A percentile compares a stretch with the other conserved stretches of the same genome.
Conservation (phyloP, 2,888 invertebrate genomes). For the Conchocele bisecta region DNA sequence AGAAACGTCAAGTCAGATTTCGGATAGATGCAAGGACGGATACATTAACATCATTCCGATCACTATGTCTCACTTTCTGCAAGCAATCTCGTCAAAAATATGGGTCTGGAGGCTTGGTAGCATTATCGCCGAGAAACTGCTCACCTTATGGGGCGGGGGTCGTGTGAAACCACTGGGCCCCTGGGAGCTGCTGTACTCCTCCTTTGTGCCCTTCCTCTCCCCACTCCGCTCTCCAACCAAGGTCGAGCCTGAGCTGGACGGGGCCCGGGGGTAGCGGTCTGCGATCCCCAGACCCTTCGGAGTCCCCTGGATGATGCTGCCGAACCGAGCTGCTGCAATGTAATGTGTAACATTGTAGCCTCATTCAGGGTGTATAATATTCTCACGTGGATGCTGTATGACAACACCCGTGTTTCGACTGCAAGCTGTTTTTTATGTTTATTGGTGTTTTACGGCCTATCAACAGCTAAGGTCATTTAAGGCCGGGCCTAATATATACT, state of each 20-base stretch:
- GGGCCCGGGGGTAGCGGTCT: constrained; percentile 53
- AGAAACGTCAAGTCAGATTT: too few species aligned
- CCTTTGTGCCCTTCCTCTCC: constrained; percentile 19
- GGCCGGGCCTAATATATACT: too few species aligned
- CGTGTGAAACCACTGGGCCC: constrained; percentile 14
- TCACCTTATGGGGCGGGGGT: constrained; percentile 38
- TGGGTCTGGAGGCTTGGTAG: constrained; percentile 1
- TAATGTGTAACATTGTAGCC: neutral
- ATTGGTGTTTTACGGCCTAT: too few species aligned
- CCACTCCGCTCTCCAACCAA: constrained; percentile 34
- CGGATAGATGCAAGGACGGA: too few species aligned
- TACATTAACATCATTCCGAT: too few species aligned
- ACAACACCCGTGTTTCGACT: too few species aligned
- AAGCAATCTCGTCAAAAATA: too few species aligned
- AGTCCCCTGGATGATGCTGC: constrained; percentile 77
- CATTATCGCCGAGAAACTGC: constrained; percentile 2
- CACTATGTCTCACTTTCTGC: too few species aligned
- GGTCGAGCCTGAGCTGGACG: constrained; percentile 17
- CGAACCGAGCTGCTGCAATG: constrained; percentile 65
- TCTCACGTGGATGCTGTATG: too few species aligned
- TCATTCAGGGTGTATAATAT: too few species aligned
- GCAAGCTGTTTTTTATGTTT: too few species aligned
- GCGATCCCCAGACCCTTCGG: constrained; percentile 66
- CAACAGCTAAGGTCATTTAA: too few species aligned
- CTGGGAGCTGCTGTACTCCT: constrained; percentile 18